Base-by-base conservation (phyloP, 1,140 invertebrate species). In the Halesus radiatus region DNA sequence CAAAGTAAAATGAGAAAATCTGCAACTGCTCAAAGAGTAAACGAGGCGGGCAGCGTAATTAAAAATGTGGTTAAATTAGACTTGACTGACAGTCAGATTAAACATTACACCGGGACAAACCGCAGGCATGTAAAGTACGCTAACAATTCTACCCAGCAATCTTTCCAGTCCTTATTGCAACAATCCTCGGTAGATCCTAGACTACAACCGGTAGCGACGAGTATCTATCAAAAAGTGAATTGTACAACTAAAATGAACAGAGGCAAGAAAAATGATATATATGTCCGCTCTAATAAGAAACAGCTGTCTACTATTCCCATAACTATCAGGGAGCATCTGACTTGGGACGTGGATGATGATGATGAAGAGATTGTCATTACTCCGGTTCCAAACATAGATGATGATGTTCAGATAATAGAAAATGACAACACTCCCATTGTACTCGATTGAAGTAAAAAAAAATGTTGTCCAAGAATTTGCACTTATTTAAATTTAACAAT, bases 391-490 rank as follows among this genome's bases (percentile, higher is more conserved):
- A 26, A 75, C n/a, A 22, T 16, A 20, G 72, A 75, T 10, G 54
- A 75, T 32, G 72, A 75, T 58, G 72, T 75, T 20, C 20, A 54
- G 16, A 75, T 75, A 8, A 58, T 75, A 8, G 72, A 75, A 58
- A 29, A 60, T 56, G 72, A 32, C 16, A 75, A 75, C 22, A 7
- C 52, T 8, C 72, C 72, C 23, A 75, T 75, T 3, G 54, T 26
- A 56, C 56, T 75, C 13, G 72, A 75, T 20, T 75, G 32, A 75
- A 53, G 16, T 10, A 37, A 37, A 10, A 45, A 45, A 45, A 45
- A 37, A 2, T 3, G 26, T 29, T 37, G 8, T 45, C 10, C 1
- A 7, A 7, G 32, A 45, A 45, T 0, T 10, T 0, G 3, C 4
- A 8, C 1, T 45, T 45, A 13, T 45, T 45, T 29, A 29, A 29